Base-by-base conservation (phyloP, 2,888 invertebrate genomes). In the Philhelius pedissequus region DNA sequence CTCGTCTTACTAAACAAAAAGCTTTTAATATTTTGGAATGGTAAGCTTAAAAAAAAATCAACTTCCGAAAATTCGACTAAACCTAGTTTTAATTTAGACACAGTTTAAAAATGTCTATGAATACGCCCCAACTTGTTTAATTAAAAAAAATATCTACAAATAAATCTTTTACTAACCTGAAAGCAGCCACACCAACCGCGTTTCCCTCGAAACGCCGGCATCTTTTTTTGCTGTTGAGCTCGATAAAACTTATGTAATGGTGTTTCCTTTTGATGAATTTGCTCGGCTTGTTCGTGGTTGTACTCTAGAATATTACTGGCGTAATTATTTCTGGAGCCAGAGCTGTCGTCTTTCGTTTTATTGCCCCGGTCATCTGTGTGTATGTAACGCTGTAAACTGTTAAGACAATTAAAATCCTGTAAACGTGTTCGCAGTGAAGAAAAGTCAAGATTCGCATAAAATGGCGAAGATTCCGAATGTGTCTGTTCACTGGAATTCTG, bases 171-270 rank as follows among this genome's bases (percentile, higher is more conserved):
- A 89, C 92, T 93, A 90, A 96, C 97, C 94, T 97, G 96, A 87
- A 97, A 92, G 90, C 97, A 97, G 89, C 96, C 96, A 93, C 97
- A 97, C 93, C 94, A 94, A 77, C 90, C 92, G 89, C 94, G 93
- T 88, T 94, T 93, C 84, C 95, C 92, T 11, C 92, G 88, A 83
- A 92, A 92, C 27, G 95, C 95, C 90, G 95, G 95, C 96, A 95
- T 95, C 88, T 92, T 92, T 82, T 90, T 90, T 83, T 91, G 91
- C 82, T 92, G 91, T 86, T 91, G 92, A 69, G 90, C 90, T 18
- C 91, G 87, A 86, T 92, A 92, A 88, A 91, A 92, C 64, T 90
- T 90, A 87, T 92, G 92, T 32, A 91, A 87, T 35, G 91, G 91
- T 40, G 91, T 91, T 87, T 91, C 92, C 40, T 88, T 90, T 70